Evolutionary conservation across 2,888 invertebrate species (phyloP).

Genomic region (Drosophila bunnanda): DNA sequence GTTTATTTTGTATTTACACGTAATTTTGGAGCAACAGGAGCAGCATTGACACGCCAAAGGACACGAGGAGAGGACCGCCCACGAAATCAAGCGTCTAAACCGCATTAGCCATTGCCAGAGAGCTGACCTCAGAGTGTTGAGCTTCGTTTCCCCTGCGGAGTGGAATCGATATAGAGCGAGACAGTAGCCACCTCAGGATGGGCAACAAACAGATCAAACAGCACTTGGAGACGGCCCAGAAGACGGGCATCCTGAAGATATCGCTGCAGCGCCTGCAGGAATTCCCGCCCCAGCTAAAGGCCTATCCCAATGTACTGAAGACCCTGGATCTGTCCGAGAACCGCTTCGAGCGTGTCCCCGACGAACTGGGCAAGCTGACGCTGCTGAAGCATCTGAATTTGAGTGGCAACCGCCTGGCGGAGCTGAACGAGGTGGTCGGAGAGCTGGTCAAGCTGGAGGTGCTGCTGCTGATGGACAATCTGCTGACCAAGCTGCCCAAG

Average conservation of each 20-base stretch:
- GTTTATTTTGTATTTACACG: slow-evolving; percentile 1
- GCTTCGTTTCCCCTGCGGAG: background rate
- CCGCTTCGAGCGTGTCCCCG: slow-evolving; percentile 91
- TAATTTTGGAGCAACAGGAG: background rate
- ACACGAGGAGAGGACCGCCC: background rate
- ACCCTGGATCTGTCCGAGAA: slow-evolving; percentile 97
- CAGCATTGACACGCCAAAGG: background rate
- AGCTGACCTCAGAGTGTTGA: background rate
- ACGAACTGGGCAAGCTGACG: slow-evolving; percentile 91
- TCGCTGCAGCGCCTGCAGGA: slow-evolving; percentile 91
- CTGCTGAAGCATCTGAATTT: slow-evolving; percentile 90
- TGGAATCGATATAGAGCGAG: slow-evolving; percentile 8
- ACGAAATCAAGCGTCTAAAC: background rate
- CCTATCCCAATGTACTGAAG: slow-evolving; percentile 89
- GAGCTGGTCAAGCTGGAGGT: slow-evolving; percentile 90
- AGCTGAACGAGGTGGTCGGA: slow-evolving; percentile 88
- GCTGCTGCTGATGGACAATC: slow-evolving; percentile 92
- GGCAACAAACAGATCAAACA: slow-evolving; percentile 95
- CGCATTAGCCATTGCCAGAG: background rate
- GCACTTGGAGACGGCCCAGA: slow-evolving; percentile 97
- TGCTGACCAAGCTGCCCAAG: slow-evolving; percentile 88
- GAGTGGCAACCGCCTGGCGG: slow-evolving; percentile 92
- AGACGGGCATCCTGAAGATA: slow-evolving; percentile 96
- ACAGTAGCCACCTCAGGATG: slow-evolving; percentile 86
- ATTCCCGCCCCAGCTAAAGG: slow-evolving; percentile 88